phyloP scores from a whole-genome alignment of 2,797 vertebrate genomes.

The Lagodon rhomboides region DNA sequence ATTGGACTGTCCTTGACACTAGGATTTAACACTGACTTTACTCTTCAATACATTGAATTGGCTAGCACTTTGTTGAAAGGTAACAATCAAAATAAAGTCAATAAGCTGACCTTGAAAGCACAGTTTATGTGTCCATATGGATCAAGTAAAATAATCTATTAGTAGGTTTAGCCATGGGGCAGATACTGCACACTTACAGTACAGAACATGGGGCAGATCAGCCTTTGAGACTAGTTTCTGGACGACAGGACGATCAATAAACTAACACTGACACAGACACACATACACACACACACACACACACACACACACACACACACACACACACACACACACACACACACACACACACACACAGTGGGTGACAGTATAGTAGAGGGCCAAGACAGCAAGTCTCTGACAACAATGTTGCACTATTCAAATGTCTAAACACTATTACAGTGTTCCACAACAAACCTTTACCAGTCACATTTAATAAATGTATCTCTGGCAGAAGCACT shows the following conservation, averaged over 20 bases:
- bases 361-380: constrained; percentile 8
- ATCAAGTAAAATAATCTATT: background rate
- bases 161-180: background rate
- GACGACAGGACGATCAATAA: constrained; percentile 18
- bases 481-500: constrained; percentile 27
- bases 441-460: constrained; percentile 13
- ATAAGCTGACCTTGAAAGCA: background rate
- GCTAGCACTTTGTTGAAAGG: background rate
- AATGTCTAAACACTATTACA: constrained; percentile 22
- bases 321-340: background rate
- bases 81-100: background rate
- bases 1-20: constrained; percentile 32
- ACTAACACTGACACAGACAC: background rate
- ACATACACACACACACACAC: too few species aligned
- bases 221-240: background rate
- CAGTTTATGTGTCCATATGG: background rate
- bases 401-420: constrained; percentile 3
- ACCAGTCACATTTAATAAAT: constrained; percentile 39
- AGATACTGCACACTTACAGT: background rate
- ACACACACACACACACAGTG: background rate
- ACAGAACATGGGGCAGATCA: background rate
- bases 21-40: background rate
- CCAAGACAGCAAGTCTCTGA: constrained; percentile 2
- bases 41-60: constrained; percentile 11
- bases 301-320: too few species aligned